Base-by-base conservation (phyloP, 2,113 vertebrate genomes). In the Pterocles orientalis region DNA sequence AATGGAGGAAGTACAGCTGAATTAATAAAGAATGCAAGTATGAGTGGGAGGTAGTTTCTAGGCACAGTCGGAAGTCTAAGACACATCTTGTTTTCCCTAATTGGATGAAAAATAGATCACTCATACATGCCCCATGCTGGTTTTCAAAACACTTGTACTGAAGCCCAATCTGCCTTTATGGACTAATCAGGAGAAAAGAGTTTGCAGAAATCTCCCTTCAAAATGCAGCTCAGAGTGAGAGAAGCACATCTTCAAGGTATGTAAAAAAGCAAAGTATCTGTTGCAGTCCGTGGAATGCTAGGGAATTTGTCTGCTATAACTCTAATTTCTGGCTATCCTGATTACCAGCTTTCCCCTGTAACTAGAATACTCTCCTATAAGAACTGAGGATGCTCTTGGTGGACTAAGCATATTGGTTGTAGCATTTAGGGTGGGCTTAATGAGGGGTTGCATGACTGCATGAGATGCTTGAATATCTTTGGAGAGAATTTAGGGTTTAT, bases 61-160 rank as follows among this genome's bases (percentile, higher is more conserved):
- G 56, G 31, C 85, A 75, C 85, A 80, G 70, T 50, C 23, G 85
- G 94, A 95, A 82, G 39, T 33, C 79, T 94, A 56, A 88, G 41
- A 61, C 53, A 80, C 48, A 83, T 88, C 75, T 85, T 88, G 51
- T 75, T 95, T 92, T 66, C 56, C 57, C 18, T 96, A 87, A 96
- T 72, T 92, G 93, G 41, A 75, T 97, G 92, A 96, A 94, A 95
- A 95, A 93, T 91, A 84, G 83, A 92, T 96, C 70, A 78, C 73
- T 95, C 3, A 0, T 95, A 70, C 53, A 69, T 80, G 34, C 33
- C 66, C 19, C 94, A 65, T 86, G 86, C 90, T 96, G 95, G 7
- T 83, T 93, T 95, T 86, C 56, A 89, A 91, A 93, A 90, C n/a
- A 61, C 80, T 96, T 89, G 24, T 47, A 43, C 58, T 76, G 60